Evolutionary conservation across 2,888 invertebrate species (phyloP), one percentile per base, ranked within the genome.

Genomic region (Theretra japonica): DNA sequence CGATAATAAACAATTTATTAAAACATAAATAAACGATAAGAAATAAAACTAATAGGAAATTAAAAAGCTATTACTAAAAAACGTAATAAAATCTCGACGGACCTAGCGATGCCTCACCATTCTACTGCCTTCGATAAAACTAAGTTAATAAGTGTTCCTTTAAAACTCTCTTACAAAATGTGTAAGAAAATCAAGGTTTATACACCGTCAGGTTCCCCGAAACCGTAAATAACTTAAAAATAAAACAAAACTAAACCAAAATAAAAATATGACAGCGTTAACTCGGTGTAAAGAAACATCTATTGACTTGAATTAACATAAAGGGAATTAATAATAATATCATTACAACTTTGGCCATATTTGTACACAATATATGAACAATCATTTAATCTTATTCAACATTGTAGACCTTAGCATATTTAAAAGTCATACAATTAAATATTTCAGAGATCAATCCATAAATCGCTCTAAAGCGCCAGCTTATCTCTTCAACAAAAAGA

Each of bases 11-110:
- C 83, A 82, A 80, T 87, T 85, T 87, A 88, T 85, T 87, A 86
- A 86, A 83, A 86, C 82, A 65, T 65, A 65, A 83, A 83, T 83
- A 83, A 85, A 85, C 81, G 79, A 84, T 86, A 82, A 78, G 82
- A 82, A 86, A 86, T 86, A 86, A 79, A 87, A 88, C 85, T 83
- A 85, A 85, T 82, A 87, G 80, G 87, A 86, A 88, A 87, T 86
- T 83, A 86, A 85, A 82, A 83, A 84, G 6, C 79, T 81, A 82
- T 79, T 82, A 84, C 75, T 85, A 83, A 85, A n/a, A 89, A 88
- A 88, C 79, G 78, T 82, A 83, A 83, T 81, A 65, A 76, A 82
- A 82, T 81, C 82, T 68, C 75, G 76, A 11, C 23, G 23, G 23
- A 48, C 65, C 65, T 23, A 48, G 23, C 65, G 41, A 48, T 65